Evolutionary conservation across 2,888 invertebrate genomes (phyloP).

Genomic region (Tribolium freemani): DNA sequence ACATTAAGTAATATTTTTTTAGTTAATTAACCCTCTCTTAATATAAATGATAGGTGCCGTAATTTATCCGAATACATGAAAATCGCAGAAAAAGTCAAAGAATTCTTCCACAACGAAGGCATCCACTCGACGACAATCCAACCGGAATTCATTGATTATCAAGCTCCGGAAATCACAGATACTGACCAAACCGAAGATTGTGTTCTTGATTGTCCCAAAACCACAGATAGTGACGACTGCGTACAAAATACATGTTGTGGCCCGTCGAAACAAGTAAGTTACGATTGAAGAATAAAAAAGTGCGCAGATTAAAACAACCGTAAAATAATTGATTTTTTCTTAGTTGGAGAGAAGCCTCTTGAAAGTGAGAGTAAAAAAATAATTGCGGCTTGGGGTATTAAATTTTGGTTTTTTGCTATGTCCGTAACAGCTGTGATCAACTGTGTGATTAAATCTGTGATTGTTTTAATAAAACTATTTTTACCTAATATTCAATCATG

Average conservation of each 20-base stretch:
- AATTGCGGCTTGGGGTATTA: constrained; percentile 30
- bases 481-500: neutral
- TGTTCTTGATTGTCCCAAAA: constrained; percentile 89
- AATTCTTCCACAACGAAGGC: constrained; percentile 98
- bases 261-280: constrained; percentile 80
- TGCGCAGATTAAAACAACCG: neutral
- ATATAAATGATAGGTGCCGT: constrained; percentile 76
- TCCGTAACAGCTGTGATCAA: constrained; percentile 21
- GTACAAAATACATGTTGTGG: constrained; percentile 92
- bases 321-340: constrained; percentile 33
- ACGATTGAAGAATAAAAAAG: neutral
- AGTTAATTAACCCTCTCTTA: neutral
- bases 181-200: constrained; percentile 76
- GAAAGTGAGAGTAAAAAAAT: constrained; percentile 31
- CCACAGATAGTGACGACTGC: constrained; percentile 76
- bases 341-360: constrained; percentile 39
- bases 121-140: constrained; percentile 99
- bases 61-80: constrained; percentile 97
- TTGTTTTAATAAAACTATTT: constrained; percentile 1
- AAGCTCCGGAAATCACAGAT: constrained; percentile 69
- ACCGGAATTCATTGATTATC: constrained; percentile 94
- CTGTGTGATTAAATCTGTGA: constrained; percentile 13
- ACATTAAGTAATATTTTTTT: constrained; percentile 80
- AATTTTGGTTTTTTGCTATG: constrained; percentile 23
- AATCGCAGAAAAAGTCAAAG: constrained; percentile 95